Evolutionary conservation across 1,140 invertebrate species (phyloP).

Genomic region (Harlomillsia oculata): DNA sequence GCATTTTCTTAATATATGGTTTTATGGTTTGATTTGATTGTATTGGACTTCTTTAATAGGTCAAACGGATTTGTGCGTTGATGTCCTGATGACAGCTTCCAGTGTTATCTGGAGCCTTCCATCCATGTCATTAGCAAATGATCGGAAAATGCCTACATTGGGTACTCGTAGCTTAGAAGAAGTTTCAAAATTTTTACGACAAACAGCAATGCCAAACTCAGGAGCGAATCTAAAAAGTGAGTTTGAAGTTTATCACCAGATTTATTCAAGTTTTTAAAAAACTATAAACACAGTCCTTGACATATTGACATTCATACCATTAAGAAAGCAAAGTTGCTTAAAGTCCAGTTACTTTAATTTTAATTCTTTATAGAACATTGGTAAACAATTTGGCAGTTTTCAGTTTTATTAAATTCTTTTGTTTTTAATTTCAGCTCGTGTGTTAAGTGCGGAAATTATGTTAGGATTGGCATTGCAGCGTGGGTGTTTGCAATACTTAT

Average conservation of each 20-base stretch:
- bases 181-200: slow-evolving; percentile 48
- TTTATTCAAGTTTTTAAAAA: not conserved
- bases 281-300: not conserved
- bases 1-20: not conserved
- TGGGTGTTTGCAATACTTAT: slow-evolving; percentile 51
- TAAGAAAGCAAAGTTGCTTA: too few relatives aligned
- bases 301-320: not conserved
- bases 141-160: slow-evolving; percentile 48
- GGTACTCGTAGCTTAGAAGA: slow-evolving; percentile 49
- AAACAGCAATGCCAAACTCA: slow-evolving; percentile 45
- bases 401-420: not conserved
- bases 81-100: slow-evolving; percentile 51
- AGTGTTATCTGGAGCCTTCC: slow-evolving; percentile 50
- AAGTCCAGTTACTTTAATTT: too few relatives aligned
- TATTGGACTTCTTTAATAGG: slow-evolving; percentile 29
- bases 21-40: not conserved
- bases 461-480: slow-evolving; percentile 51
- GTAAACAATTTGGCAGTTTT: not conserved
- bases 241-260: slow-evolving; percentile 16
- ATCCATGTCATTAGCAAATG: slow-evolving; percentile 52
- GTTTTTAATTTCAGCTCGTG: slow-evolving; percentile 39
- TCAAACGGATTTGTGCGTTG: slow-evolving; percentile 46
- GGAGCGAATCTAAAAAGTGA: slow-evolving; percentile 46
- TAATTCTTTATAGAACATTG: not conserved
- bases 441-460: slow-evolving; percentile 49